Evolutionary conservation across 2,113 vertebrate species (phyloP).

Genomic region (Trogon surrucura): DNA sequence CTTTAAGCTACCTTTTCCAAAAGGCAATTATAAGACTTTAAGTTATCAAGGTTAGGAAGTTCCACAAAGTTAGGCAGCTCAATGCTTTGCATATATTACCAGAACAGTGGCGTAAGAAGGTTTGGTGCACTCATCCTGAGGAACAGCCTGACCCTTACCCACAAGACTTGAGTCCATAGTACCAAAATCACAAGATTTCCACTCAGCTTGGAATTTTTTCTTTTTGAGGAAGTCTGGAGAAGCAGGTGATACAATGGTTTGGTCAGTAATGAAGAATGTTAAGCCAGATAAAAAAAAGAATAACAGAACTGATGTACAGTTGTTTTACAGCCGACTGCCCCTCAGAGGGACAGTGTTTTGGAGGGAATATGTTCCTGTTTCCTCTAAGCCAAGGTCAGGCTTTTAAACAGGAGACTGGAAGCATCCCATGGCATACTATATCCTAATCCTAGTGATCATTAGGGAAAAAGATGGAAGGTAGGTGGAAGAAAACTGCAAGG

Average conservation of each 20-base stretch:
- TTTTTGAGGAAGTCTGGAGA: background rate
- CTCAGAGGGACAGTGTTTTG: background rate
- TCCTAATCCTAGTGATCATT: background rate
- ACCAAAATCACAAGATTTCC: background rate
- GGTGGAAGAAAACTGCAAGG: background rate
- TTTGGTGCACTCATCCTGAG: background rate
- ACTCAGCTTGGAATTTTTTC: background rate
- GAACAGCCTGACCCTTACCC: background rate
- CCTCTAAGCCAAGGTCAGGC: background rate
- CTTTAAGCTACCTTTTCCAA: background rate
- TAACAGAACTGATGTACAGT: rapidly evolving
- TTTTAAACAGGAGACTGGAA: background rate
- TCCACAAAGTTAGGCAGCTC: background rate
- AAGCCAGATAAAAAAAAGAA: background rate
- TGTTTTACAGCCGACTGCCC: background rate
- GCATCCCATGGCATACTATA: background rate
- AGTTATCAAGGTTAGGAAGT: background rate
- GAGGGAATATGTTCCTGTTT: background rate
- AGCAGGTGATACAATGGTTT: background rate
- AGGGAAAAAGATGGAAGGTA: background rate
- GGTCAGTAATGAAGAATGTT: background rate
- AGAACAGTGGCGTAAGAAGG: background rate
- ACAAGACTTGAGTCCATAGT: background rate
- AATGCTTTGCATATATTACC: no score
- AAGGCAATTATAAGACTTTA: background rate